Evolutionary conservation across 2,888 invertebrate genomes (phyloP), one percentile per base, ranked within the genome.

Genomic region (Lithophane ornitopus): DNA sequence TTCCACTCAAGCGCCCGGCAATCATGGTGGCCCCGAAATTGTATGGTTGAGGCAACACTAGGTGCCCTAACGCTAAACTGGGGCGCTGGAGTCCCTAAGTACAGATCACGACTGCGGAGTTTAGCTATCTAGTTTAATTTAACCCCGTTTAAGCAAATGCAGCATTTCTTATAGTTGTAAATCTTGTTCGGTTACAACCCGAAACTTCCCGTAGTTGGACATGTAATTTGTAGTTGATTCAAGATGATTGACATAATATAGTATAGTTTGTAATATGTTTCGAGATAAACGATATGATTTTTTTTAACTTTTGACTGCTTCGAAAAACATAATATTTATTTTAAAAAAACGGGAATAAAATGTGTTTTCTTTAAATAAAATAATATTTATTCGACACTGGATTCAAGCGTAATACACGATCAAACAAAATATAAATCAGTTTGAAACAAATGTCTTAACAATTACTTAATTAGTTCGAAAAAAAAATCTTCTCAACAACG

Each of bases 251-350:
- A 79, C 71, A 61, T 46, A 16, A 9, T 16, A 16, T 74, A 80
- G 26, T 14, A 34, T 77, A 81, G 81, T 1, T 63, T 22, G 22
- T 78, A 68, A 79, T 80, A 62, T 56, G 34, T 74, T 81, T 78
- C 22, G 81, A 56, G 26, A 9, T 49, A 26, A 22, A 1, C 0
- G 26, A 58, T 74, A n/a, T 52, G 74, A 34, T 44, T 44, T 77
- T 52, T 14, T 63, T 58, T 1, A 2, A 2, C 81, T 81, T 63
- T 78, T 74, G 81, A 63, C 56, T 78, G 80, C 19, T 28, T 1
- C 0, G 2, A 34, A 7, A 3, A 46, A 54, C 11, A 0, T 9
- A 11, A 39, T 22, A 41, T 12, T 19, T 19, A 34, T 3, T 34
- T n/a, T 14, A 41, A 59, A 73, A 39, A 52, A 44, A 14, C 16